A percentile compares a stretch with the other conserved stretches of the same genome.
Evolutionary conservation across 2,113 vertebrate species (phyloP).

Genomic region (Pavo muticus): DNA sequence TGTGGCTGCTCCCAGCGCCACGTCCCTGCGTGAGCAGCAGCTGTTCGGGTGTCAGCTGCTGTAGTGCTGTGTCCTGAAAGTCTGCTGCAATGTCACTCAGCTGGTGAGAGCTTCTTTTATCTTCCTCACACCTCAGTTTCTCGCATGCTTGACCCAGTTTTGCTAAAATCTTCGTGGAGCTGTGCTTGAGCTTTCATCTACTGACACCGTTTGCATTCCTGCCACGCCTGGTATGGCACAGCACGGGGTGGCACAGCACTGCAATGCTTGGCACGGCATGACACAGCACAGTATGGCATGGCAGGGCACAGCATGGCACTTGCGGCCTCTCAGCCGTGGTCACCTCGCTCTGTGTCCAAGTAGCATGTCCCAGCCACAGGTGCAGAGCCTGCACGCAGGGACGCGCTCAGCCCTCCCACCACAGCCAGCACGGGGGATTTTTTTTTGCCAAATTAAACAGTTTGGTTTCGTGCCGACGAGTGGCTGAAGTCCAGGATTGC

Average conservation of each 20-base stretch:
- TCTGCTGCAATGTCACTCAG: neutral
- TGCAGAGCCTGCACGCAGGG: neutral
- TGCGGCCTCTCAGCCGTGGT: neutral
- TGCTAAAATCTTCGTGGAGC: neutral
- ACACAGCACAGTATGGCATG: neutral
- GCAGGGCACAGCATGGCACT: neutral
- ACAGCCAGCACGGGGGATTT: neutral
- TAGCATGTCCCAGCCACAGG: neutral
- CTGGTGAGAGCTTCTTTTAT: neutral
- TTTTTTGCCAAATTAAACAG: neutral
- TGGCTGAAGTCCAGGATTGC: neutral
- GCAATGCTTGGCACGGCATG: accelerated
- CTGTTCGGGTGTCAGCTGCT: accelerated
- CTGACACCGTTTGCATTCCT: accelerated
- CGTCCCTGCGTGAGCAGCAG: accelerated
- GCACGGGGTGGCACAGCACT: neutral
- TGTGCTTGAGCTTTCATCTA: neutral
- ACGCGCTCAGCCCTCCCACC: neutral
- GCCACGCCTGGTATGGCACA: neutral
- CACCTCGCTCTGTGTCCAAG: neutral
- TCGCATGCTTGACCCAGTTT: neutral
- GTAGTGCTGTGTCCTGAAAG: accelerated
- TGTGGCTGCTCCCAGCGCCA: neutral
- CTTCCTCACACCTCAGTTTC: neutral
- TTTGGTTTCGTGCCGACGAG: neutral